Base-by-base conservation (phyloP, 2,797 vertebrate species). In the Notolabrus celidotus region DNA sequence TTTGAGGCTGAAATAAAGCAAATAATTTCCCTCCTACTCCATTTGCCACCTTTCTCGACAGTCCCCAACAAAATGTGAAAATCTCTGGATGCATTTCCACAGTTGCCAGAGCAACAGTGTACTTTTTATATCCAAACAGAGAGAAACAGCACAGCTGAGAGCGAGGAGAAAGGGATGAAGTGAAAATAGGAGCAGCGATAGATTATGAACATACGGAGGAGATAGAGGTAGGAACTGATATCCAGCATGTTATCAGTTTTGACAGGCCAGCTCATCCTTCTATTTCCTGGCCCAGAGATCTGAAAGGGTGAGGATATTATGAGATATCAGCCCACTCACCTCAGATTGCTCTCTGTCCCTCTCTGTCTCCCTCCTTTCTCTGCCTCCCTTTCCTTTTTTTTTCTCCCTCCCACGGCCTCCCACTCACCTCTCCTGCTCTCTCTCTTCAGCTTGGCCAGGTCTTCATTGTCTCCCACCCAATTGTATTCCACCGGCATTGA, bases 401-500 rank as follows among this genome's bases (percentile, higher is more conserved):
- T 63, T 64, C 67, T 80, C 74, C 83, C 67, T 80, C 77, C 84
- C 79, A 76, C 82, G 56, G 63, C 87, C 89, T 88, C 91, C 92
- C 89, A 94, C 94, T 91, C 90, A 95, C 94, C 94, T 94, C 94
- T 92, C 92, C 97, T 95, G 92, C 96, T 97, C 88, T 98, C 97
- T 94, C 97, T 96, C 93, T 97, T 99, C 91, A 96, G 93, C 95
- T 97, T 98, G 94, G 92, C 95, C 84, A 97, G 95, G 92, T 99
- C 97, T 93, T 99, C 98, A 91, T 96, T 96, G 91, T 99, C 97
- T 91, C 96, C 97, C 90, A 96, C 97, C 97, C 98, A 99, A 93
- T 97, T 99, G 94, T 97, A 99, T 92, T 99, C 97, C 88, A 99
- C 95, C 67, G 98, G 98, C 98, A 99, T 99, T 83, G 98, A 99